Conservation (phyloP, 64 coral and sea anemone genomes). For the Dendronephthya gigantea region DNA sequence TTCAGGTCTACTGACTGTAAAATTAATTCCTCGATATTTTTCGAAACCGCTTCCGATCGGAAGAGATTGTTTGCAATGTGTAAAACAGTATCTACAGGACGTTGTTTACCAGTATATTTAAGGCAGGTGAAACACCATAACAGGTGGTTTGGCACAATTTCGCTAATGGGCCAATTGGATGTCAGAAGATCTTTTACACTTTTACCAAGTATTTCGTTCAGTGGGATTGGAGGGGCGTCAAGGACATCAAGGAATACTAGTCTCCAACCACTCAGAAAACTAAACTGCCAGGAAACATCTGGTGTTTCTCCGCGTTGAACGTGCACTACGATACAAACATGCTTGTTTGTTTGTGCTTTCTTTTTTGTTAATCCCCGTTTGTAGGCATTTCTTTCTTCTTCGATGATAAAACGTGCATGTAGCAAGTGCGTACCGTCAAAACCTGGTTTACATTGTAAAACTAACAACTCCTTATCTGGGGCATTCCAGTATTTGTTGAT, state of each 20-base stretch:
- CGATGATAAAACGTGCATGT: neutral
- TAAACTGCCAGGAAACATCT: conserved; percentile 56
- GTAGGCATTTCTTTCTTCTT: conserved; percentile 5
- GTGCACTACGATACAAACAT: too few species aligned
- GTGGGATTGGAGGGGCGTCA: conserved; percentile 31
- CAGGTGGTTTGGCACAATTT: conserved; percentile 45
- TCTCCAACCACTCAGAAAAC: conserved; percentile 66
- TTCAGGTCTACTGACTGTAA: neutral
- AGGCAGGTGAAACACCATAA: conserved; percentile 42
- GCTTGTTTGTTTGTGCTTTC: conserved; percentile 19
- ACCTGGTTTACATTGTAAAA: neutral
- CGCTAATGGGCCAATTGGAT: conserved; percentile 39
- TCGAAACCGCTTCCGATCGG: neutral
- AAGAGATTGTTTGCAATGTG: neutral
- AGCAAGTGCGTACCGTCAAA: neutral
- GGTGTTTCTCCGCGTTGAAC: conserved; percentile 30
- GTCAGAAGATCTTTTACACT: conserved; percentile 36
- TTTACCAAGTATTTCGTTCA: conserved; percentile 42
- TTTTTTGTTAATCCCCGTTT: neutral
- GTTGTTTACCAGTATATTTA: neutral
- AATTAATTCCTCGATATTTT: neutral
- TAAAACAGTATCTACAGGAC: neutral
- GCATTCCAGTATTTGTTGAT: neutral
- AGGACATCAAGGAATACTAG: conserved; percentile 68
- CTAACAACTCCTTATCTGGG: neutral